Percentiles rank a stretch among this genome's conserved stretches.
Conservation (phyloP, 2,113 vertebrate genomes). For the Gulo gulo region DNA sequence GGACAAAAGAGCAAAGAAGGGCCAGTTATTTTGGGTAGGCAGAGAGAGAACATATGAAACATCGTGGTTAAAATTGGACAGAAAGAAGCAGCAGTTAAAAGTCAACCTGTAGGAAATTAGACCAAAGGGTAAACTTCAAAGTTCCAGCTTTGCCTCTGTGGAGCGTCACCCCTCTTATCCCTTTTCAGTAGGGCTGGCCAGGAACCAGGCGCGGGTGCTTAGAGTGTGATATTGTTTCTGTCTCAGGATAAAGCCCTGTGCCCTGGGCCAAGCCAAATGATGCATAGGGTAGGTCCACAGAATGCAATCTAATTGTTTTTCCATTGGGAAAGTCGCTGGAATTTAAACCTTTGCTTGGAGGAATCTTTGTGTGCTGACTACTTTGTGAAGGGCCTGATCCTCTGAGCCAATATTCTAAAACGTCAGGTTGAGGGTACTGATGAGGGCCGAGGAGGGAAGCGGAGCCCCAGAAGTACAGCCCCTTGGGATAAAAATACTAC, state of each 20-base stretch:
- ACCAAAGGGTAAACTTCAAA: constrained; percentile 43
- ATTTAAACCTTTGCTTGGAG: background rate
- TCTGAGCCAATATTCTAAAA: background rate
- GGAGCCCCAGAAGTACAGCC: background rate
- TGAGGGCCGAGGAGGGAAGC: background rate
- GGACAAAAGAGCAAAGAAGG: constrained; percentile 16
- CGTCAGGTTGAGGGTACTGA: background rate
- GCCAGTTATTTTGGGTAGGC: constrained; percentile 57
- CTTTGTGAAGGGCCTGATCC: background rate
- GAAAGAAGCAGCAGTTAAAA: constrained; percentile 62
- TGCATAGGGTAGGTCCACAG: background rate
- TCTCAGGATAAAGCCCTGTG: background rate
- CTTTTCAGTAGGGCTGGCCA: background rate
- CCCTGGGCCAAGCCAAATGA: background rate
- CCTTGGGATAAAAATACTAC: background rate
- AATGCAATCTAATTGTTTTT: background rate
- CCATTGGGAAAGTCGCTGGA: background rate
- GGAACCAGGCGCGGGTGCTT: background rate
- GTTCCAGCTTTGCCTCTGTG: constrained; percentile 24
- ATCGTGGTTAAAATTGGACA: constrained; percentile 55
- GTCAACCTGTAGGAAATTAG: constrained; percentile 53
- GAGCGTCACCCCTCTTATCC: background rate
- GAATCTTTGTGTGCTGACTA: background rate
- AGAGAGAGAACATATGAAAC: constrained; percentile 24
- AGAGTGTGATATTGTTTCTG: background rate